Evolutionary conservation across 2,113 vertebrate genomes (phyloP).

Genomic region (Illadopsis cleaveri): DNA sequence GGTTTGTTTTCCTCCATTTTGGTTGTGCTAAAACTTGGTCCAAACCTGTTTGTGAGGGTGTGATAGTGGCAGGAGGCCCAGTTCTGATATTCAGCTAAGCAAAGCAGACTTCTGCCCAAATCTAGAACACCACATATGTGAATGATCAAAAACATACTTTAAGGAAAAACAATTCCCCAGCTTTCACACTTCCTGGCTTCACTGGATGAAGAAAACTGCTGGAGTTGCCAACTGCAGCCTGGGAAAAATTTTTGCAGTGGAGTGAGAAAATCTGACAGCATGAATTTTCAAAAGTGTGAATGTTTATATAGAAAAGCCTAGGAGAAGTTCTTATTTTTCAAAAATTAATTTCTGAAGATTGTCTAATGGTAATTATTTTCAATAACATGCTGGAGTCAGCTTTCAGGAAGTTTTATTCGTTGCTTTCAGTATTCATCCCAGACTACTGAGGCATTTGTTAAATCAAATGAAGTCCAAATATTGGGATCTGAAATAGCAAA

Average conservation of each 20-base stretch:
- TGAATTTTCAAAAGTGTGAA: not conserved
- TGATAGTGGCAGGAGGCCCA: slow-evolving; percentile 1
- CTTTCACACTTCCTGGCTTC: slow-evolving; percentile 12
- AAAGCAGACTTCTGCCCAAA: not conserved
- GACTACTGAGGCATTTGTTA: not conserved
- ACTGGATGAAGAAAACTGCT: not conserved
- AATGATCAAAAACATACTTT: slow-evolving; percentile 9
- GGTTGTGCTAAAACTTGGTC: not conserved
- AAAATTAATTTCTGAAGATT: not conserved
- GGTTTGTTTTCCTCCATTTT: not conserved
- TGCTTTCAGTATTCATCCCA: not conserved
- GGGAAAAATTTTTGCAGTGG: not conserved
- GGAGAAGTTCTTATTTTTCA: not conserved
- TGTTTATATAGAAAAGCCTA: not conserved
- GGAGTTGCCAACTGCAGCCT: slow-evolving; percentile 13
- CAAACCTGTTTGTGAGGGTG: not conserved
- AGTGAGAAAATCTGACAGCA: not conserved
- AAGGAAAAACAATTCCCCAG: not conserved
- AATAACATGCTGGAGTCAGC: not conserved
- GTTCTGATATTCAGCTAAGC: not conserved
- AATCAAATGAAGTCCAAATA: not conserved
- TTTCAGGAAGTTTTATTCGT: not conserved
- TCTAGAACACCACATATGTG: not conserved
- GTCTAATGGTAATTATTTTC: not conserved
- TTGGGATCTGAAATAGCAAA: not conserved